Evolutionary conservation across 2,797 vertebrate genomes (phyloP), one percentile per base, ranked within the genome.

Genomic region (Pitangus sulphuratus): DNA sequence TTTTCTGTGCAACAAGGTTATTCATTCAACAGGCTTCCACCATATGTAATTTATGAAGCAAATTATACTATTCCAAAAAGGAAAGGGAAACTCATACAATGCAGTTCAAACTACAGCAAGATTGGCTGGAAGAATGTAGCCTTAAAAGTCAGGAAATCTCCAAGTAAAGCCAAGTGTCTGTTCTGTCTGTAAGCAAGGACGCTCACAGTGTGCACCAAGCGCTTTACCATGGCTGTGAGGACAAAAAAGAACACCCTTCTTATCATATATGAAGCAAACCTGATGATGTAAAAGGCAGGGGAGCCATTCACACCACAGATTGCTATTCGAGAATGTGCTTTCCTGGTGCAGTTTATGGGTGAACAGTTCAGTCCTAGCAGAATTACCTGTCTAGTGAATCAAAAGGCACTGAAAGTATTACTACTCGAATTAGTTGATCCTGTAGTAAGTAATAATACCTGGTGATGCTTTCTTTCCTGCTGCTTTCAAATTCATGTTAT

Each of bases 21-120:
- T 98, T 98, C 97, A 97, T 97, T 98, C 97, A 98, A 96, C 96
- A 97, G 97, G 96, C 97, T 98, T 98, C 97, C 72, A 96, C 96
- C 95, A 97, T 97, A 97, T 98, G 97, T 97, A 97, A 98, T 97
- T 98, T 98, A 97, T 98, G 98, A 98, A 96, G 97, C 96, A 98
- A 97, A 97, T 98, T 97, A 97, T 96, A 94, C 92, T 97, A 93
- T 97, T 97, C 95, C 91, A 97, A 97, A 97, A 97, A 97, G 85
- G 91, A 97, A 97, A 96, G 85, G 82, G 92, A 98, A 97, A 96
- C 92, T 97, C 96, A 95, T 95, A 96, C 84, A 97, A 95, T 96
- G 91, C 95, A 95, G 95, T 90, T 98, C 96, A 97, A 97, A 95
- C 84, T 96, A 92, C 94, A 96, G 96, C 58, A 86, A 95, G 93